These are phyloP conservation scores for Bombus impatiens DNA, from an alignment of 1,140 invertebrate genomes.

Conservation along the genomic window DNA sequence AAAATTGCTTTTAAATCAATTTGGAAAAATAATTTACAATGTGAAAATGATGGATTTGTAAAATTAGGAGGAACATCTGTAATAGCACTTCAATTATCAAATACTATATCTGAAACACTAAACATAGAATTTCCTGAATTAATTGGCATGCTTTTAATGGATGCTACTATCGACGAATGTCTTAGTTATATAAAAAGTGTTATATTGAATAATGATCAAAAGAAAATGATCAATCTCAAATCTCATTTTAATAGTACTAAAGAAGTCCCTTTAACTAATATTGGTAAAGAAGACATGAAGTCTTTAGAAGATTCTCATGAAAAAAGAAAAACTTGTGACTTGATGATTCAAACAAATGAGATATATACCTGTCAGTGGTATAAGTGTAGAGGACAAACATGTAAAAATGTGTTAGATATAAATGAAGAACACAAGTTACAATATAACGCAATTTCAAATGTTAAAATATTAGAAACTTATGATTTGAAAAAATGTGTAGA, in stretches of 20 bases:
- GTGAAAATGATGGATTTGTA: slow-evolving; percentile 78
- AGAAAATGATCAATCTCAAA: background rate
- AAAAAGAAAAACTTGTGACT: background rate
- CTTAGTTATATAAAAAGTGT: slow-evolving; percentile 59
- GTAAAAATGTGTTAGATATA: background rate
- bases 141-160: slow-evolving; percentile 74
- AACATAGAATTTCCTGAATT: slow-evolving; percentile 72
- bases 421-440: slow-evolving; percentile 14
- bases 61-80: slow-evolving; percentile 82
- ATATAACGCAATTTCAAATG: slow-evolving; percentile 45
- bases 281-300: background rate
- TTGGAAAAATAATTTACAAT: slow-evolving; percentile 72
- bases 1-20: slow-evolving; percentile 69
- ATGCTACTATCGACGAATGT: slow-evolving; percentile 66
- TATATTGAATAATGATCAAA: background rate
- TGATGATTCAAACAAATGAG: background rate
- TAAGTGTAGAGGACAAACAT: slow-evolving; percentile 77
- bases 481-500: slow-evolving; percentile 89
- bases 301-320: background rate
- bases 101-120: slow-evolving; percentile 68
- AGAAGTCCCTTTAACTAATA: background rate
- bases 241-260: background rate
- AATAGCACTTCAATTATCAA: slow-evolving; percentile 78
- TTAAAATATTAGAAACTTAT: slow-evolving; percentile 75
- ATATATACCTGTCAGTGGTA: slow-evolving; percentile 69